A percentile compares a stretch with the other conserved stretches of the same genome.
Conservation (phyloP, 2,888 invertebrate genomes). For the Zeuzera pyrina region DNA sequence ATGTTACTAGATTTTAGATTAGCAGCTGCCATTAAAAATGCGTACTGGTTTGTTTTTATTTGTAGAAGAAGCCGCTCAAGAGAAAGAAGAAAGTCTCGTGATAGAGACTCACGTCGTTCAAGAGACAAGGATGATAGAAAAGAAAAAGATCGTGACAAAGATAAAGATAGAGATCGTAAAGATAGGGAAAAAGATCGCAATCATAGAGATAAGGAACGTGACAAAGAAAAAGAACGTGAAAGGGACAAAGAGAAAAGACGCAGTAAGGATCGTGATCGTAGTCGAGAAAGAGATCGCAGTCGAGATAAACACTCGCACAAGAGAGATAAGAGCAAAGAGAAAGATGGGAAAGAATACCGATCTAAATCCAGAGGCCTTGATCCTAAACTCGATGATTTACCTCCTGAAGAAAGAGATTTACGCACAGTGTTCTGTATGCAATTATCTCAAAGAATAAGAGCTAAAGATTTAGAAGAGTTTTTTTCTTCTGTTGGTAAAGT, state of each 20-base stretch:
- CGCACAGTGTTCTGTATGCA: conserved; percentile 99
- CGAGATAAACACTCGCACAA: conserved; percentile 34
- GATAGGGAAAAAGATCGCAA: conserved; percentile 31
- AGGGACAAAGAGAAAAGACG: conserved; percentile 22
- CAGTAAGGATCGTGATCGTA: conserved; percentile 46
- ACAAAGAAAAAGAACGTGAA: conserved; percentile 37
- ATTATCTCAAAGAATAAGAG: conserved; percentile 93
- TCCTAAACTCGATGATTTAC: conserved; percentile 81
- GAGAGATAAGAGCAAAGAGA: conserved; percentile 45
- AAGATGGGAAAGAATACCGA: conserved; percentile 42
- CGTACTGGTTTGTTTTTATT: no score
- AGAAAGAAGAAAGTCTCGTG: conserved; percentile 54
- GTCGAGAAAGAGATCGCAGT: conserved; percentile 40
- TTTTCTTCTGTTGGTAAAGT: conserved; percentile 99
- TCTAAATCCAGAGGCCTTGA: conserved; percentile 69
- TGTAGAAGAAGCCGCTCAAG: conserved; percentile 10
- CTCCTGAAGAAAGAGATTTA: conserved; percentile 98
- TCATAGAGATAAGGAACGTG: conserved; percentile 42
- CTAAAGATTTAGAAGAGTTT: conserved; percentile 97
- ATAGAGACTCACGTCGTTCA: conserved; percentile 72
- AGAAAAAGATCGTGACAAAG: conserved; percentile 33
- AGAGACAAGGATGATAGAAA: conserved; percentile 68
- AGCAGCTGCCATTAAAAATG: no score
- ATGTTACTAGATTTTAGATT: no score
- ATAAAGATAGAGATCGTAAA: conserved; percentile 34